phyloP scores from a whole-genome alignment of 2,113 vertebrate genomes.

The Engystomops pustulosus region DNA sequence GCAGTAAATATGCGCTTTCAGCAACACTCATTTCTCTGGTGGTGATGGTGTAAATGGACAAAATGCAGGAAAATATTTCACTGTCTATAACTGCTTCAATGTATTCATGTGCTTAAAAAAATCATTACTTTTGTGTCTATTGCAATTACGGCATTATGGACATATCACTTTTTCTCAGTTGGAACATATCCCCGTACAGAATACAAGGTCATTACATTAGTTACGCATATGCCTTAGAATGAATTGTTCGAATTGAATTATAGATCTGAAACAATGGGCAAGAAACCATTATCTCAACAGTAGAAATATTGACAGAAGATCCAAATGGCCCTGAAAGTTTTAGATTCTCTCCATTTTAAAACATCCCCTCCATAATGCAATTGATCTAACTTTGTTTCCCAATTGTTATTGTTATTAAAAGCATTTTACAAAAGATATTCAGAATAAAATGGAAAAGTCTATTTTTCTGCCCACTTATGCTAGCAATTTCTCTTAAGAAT shows the following conservation, averaged over 20 bases:
- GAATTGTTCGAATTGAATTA: conserved; percentile 22
- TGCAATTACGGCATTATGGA: conserved; percentile 26
- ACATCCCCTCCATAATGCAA: not conserved
- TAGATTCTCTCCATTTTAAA: not conserved
- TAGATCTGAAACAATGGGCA: conserved; percentile 18
- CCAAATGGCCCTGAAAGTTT: not conserved
- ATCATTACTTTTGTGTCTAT: conserved; percentile 28
- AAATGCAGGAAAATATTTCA: not conserved
- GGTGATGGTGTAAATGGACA: not conserved
- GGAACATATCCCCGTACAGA: not conserved
- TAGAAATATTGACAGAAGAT: conserved; percentile 20
- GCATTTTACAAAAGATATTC: not conserved
- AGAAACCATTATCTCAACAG: conserved; percentile 20
- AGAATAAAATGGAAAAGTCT: not conserved
- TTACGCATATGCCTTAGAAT: not conserved
- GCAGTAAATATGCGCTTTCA: conserved; percentile 24
- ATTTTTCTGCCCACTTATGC: not conserved
- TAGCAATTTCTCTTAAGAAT: not conserved
- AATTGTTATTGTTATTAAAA: not conserved
- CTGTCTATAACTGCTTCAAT: conserved; percentile 30
- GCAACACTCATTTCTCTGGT: conserved; percentile 28
- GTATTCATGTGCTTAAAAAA: conserved; percentile 11
- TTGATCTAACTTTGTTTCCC: not conserved
- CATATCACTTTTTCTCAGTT: conserved; percentile 22
- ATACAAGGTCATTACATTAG: conserved; percentile 29